phyloP scores from a whole-genome alignment of 2,113 vertebrate genomes.

The Charadrius vociferus region DNA sequence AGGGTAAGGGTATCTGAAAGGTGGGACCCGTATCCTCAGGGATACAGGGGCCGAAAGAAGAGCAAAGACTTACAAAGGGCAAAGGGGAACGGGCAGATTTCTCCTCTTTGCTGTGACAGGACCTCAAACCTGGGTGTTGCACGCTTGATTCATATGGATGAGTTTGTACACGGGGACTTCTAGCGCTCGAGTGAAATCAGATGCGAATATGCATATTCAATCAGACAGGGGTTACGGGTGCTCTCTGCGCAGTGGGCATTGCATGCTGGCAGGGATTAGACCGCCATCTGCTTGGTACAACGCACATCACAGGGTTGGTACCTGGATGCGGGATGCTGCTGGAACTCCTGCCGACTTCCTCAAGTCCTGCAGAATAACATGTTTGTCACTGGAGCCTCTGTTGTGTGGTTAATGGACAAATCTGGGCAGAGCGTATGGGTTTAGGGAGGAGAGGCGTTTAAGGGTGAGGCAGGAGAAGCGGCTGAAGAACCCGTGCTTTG shows the following conservation, averaged over 20 bases:
- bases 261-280: constrained; percentile 44
- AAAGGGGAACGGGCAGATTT: neutral
- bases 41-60: neutral
- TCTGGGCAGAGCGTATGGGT: neutral
- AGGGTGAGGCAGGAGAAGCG: neutral
- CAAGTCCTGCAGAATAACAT: neutral
- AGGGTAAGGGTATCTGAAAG: neutral
- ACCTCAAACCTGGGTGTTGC: neutral
- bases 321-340: neutral
- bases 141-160: neutral
- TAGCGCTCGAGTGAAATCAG: neutral
- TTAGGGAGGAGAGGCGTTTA: neutral
- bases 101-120: neutral
- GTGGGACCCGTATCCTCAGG: neutral
- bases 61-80: neutral
- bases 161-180: neutral
- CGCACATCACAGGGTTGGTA: neutral
- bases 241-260: neutral
- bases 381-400: neutral
- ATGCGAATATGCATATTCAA: neutral
- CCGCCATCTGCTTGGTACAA: constrained; percentile 41
- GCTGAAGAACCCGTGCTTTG: neutral
- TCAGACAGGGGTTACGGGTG: neutral
- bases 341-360: constrained; percentile 21
- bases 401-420: neutral